Base-by-base conservation (phyloP, 2,888 invertebrate genomes). In the Diabrotica balteata region DNA sequence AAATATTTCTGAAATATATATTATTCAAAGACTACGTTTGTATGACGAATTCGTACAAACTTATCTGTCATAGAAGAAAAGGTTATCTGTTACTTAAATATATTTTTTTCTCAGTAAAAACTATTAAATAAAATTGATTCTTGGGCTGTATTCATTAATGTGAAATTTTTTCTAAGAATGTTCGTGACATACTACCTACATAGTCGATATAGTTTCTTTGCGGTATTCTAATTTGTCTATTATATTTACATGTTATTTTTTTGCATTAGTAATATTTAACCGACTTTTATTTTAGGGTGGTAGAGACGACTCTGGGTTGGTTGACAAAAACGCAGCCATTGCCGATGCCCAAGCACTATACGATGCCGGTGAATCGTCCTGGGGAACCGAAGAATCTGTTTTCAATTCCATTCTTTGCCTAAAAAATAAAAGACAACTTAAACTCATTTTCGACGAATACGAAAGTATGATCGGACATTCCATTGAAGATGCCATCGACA, bases 321-420 rank as follows among this genome's bases (percentile, higher is more conserved):
- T 90, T 4, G 91, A 96, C 82, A 87, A 88, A 63, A 87, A 86
- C 43, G 86, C 84, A 69, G 97, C 96, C 10, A 88, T 91, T 72
- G 86, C 90, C 77, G 96, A 96, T 84, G 96, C 96, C 9, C 90
- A 91, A 82, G 90, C 89, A 79, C 86, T 94, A 73, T 86, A 93
- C 8, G 88, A 90, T 84, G 94, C 94, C 67, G 94, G 89, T n/a
- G 89, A 88, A 80, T 80, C 88, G 10, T 80, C 88, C 10, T 80
- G 82, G 70, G 74, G 96, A 65, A 96, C 96, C 0, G 95, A 95
- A 81, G 95, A 95, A 83, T 93, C 93, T 0, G 88, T 89, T 55
- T 95, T 96, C 85, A 94, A 95, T 82, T 88, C 90, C 67, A 89
- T 96, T 66, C 86, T 96, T 57, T 93, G 93, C 76, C 91, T 93